A percentile compares a stretch with the other conserved stretches of the same genome.
These are phyloP conservation scores for Paramormyrops hopkinsi DNA, from an alignment of 2,797 vertebrate species.

Conservation along the genomic window DNA sequence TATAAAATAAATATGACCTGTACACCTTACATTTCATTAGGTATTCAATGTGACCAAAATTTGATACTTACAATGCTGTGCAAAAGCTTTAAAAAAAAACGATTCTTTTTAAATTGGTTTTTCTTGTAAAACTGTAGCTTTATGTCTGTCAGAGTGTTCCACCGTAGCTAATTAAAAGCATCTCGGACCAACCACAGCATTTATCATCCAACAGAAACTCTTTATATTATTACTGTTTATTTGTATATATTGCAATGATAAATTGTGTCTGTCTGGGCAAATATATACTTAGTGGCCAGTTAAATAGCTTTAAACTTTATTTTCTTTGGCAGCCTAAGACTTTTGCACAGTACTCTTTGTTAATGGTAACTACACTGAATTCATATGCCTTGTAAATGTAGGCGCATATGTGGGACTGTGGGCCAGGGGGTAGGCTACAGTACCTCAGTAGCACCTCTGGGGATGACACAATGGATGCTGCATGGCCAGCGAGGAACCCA, in stretches of 20 bases:
- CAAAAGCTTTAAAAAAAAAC: neutral
- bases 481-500: constrained; percentile 25
- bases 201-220: neutral
- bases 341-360: neutral
- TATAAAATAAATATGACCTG: neutral
- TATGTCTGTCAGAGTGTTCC: neutral
- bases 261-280: neutral
- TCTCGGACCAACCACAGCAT: neutral
- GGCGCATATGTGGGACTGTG: neutral
- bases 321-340: neutral
- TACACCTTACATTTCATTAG: neutral
- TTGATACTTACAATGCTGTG: neutral
- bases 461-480: neutral
- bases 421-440: neutral
- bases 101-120: neutral
- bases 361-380: neutral
- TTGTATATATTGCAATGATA: neutral
- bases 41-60: neutral
- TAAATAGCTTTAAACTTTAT: neutral
- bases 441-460: neutral
- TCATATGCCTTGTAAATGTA: neutral
- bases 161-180: neutral
- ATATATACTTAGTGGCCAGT: neutral
- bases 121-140: neutral
- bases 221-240: neutral